A percentile compares a stretch with the other conserved stretches of the same genome.
Evolutionary conservation across 2,797 vertebrate species (phyloP).

Genomic region (Coccyzus lansbergi): DNA sequence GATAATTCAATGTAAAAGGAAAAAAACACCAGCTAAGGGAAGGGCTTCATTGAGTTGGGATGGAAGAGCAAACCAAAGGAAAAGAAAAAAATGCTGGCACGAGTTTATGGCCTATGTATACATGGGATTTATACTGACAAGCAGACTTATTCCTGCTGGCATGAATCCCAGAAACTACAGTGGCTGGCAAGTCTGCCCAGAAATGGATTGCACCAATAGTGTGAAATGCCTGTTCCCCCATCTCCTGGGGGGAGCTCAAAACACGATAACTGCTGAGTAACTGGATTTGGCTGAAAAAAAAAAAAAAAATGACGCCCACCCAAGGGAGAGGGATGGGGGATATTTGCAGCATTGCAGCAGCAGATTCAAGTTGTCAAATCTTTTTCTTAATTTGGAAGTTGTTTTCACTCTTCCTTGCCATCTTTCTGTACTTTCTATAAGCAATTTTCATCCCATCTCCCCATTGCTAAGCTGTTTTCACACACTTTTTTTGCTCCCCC

Average conservation of each 20-base stretch:
- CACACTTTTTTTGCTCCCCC: neutral
- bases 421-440: neutral
- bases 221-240: conserved; percentile 32
- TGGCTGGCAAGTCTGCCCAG: conserved; percentile 61
- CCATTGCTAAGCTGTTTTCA: neutral
- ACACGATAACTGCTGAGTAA: conserved; percentile 65
- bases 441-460: neutral
- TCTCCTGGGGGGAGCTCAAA: conserved; percentile 34
- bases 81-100: neutral
- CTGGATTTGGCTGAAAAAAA: conserved; percentile 21
- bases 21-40: neutral
- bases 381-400: conserved; percentile 18
- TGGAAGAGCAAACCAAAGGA: neutral
- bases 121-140: conserved; percentile 54
- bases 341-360: conserved; percentile 20
- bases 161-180: conserved; percentile 43
- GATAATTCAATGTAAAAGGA: neutral
- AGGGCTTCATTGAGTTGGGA: neutral
- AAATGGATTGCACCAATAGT: conserved; percentile 45
- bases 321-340: neutral
- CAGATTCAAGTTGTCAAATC: neutral
- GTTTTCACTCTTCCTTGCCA: neutral
- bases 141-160: conserved; percentile 51
- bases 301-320: neutral
- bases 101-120: conserved; percentile 35